Conservation (phyloP, 2,797 vertebrate species). For the Chaetodon trifasciatus region DNA sequence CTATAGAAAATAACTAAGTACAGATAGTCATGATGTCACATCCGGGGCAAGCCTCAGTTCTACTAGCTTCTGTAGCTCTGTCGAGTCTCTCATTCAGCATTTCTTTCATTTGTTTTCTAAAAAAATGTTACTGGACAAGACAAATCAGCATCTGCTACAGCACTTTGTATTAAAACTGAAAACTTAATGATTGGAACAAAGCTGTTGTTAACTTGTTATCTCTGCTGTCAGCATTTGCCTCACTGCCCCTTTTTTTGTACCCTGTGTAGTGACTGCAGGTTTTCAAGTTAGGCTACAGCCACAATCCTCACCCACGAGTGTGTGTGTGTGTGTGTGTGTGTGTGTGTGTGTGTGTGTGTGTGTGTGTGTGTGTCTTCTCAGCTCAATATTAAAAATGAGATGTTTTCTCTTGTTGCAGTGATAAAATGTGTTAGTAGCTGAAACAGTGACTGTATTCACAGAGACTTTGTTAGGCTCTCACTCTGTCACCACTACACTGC, state of each 20-base stretch:
- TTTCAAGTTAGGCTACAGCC: neutral
- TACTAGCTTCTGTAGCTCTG: neutral
- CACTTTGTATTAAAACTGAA: too few species aligned
- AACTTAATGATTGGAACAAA: too few species aligned
- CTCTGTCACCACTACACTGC: conserved; percentile 7
- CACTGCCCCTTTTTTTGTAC: neutral
- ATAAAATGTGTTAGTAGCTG: neutral
- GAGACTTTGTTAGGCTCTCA: neutral
- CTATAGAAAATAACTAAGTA: neutral
- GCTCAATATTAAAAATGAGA: neutral
- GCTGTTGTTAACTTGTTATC: too few species aligned
- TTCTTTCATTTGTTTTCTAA: neutral
- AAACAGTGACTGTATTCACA: too few species aligned
- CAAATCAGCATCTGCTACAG: too few species aligned
- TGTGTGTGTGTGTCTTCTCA: neutral
- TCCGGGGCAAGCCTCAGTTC: too few species aligned
- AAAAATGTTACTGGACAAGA: neutral
- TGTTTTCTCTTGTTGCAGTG: neutral
- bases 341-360: neutral
- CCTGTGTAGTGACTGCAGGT: neutral
- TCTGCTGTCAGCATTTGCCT: too few species aligned
- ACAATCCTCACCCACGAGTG: neutral
- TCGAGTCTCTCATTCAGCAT: neutral
- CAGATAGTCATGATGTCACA: too few species aligned
- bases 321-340: neutral